These are phyloP conservation scores for Cyclura pinguis DNA, from an alignment of 2,797 vertebrate species.

Conservation along the genomic window DNA sequence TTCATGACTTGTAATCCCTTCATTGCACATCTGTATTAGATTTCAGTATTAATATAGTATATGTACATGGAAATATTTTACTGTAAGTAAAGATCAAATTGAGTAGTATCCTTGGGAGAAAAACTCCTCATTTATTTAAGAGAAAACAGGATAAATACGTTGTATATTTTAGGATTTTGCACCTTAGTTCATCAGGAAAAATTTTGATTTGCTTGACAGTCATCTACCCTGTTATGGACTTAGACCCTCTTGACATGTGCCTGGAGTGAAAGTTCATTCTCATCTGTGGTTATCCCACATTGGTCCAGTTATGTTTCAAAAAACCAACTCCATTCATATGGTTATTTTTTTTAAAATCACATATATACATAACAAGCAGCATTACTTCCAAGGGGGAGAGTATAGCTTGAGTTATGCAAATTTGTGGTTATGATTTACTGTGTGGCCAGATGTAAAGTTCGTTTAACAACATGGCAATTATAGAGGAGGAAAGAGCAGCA, in stretches of 20 bases:
- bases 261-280: background rate
- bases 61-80: background rate
- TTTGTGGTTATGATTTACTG: too few species aligned
- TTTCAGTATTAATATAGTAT: background rate
- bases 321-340: background rate
- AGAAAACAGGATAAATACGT: background rate
- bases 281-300: background rate
- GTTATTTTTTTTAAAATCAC: background rate
- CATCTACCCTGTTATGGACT: too few species aligned
- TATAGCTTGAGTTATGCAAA: background rate
- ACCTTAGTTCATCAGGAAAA: background rate
- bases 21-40: background rate
- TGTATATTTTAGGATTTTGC: background rate
- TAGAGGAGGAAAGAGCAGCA: background rate
- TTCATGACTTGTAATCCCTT: slow-evolving; percentile 22
- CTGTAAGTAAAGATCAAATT: slow-evolving; percentile 1
- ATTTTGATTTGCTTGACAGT: background rate
- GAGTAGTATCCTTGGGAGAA: background rate
- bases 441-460: background rate
- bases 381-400: background rate
- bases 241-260: background rate
- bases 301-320: background rate
- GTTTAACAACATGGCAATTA: background rate
- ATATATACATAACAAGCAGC: background rate
- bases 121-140: background rate